These are phyloP conservation scores for Micropoecilia bifurca DNA, from an alignment of 2,797 vertebrate genomes.

Conservation along the genomic window DNA sequence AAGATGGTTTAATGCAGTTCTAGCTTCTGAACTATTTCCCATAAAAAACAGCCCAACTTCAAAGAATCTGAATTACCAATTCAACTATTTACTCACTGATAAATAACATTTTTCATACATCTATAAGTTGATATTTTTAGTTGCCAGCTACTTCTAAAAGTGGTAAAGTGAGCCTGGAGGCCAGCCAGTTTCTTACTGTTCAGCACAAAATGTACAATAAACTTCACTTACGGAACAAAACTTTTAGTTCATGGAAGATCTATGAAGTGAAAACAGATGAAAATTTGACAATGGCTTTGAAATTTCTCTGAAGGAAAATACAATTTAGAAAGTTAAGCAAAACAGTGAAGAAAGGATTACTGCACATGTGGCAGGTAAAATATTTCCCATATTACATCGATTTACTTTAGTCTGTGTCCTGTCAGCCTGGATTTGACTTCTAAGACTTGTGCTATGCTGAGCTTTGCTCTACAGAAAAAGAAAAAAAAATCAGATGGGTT, in stretches of 20 bases:
- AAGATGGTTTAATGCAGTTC: neutral
- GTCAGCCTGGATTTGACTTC: slow-evolving; percentile 30
- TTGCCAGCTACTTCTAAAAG: neutral
- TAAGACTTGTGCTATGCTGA: slow-evolving; percentile 38
- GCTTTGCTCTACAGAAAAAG: slow-evolving; percentile 31
- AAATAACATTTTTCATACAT: neutral
- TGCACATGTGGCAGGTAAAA: slow-evolving; percentile 15
- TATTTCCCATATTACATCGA: slow-evolving; percentile 15
- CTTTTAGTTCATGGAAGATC: neutral
- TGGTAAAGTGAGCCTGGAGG: neutral
- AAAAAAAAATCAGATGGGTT: slow-evolving; percentile 39
- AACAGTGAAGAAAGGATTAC: neutral
- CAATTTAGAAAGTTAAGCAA: neutral
- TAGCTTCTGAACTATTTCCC: neutral
- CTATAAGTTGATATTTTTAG: neutral
- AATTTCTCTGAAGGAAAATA: neutral
- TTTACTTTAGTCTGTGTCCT: slow-evolving; percentile 13
- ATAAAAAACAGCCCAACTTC: neutral
- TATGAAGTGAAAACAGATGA: neutral
- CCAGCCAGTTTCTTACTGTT: neutral
- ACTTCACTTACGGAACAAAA: neutral
- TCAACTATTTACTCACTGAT: neutral
- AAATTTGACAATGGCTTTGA: slow-evolving; percentile 2
- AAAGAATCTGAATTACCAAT: neutral
- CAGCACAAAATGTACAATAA: neutral